Evolutionary conservation across 2,113 vertebrate genomes (phyloP).

Genomic region (Spea bombifrons): DNA sequence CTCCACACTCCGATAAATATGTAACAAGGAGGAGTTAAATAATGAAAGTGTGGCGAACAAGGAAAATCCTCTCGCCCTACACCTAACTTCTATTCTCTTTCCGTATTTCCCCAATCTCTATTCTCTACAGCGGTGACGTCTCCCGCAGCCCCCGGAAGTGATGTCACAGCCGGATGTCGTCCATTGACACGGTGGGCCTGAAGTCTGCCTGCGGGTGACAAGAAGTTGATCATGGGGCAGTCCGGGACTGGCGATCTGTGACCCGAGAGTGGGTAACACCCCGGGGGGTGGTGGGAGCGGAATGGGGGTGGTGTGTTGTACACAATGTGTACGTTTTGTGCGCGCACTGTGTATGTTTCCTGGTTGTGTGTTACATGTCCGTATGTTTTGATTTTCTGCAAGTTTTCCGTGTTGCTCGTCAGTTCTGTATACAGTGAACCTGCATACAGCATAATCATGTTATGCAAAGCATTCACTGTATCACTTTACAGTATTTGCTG

Average conservation of each 20-base stretch:
- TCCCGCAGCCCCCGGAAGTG: conserved; percentile 14
- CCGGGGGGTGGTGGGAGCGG: background rate
- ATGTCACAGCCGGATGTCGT: conserved; percentile 6
- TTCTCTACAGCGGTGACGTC: background rate
- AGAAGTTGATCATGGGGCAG: conserved; percentile 8
- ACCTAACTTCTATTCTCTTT: background rate
- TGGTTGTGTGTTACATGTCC: background rate
- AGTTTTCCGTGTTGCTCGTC: background rate
- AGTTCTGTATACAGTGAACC: background rate
- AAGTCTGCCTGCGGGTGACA: background rate
- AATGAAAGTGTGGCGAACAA: too few relatives aligned
- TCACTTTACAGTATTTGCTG: too few relatives aligned
- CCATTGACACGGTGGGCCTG: background rate
- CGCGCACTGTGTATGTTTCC: background rate
- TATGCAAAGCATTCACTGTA: background rate
- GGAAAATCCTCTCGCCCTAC: background rate
- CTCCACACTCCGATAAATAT: too few relatives aligned
- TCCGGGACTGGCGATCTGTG: background rate
- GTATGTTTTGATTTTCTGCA: too few relatives aligned
- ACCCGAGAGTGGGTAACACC: conserved; percentile 21
- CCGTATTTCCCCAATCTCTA: background rate
- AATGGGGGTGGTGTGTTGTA: background rate
- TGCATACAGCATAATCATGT: background rate
- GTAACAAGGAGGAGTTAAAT: too few relatives aligned
- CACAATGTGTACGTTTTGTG: background rate